A percentile compares a stretch with the other conserved stretches of the same genome.
Evolutionary conservation across 2,888 invertebrate species (phyloP).

Genomic region (Entomobrya multifasciata): DNA sequence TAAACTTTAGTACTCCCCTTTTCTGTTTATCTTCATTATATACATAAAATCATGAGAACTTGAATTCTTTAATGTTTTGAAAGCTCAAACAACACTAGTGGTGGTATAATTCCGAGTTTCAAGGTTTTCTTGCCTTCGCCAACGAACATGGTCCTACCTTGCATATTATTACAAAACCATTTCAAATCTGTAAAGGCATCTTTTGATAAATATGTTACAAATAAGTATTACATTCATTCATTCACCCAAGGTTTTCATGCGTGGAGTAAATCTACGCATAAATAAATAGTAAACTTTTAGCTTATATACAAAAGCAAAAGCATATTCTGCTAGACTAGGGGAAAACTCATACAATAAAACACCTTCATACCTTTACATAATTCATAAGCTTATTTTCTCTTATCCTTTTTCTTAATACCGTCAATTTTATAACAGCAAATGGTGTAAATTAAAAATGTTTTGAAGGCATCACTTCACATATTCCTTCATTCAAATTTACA

Average conservation of each 20-base stretch:
- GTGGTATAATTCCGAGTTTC: background rate
- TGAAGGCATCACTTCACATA: background rate
- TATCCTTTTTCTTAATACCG: conserved; percentile 11
- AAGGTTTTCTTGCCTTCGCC: conserved; percentile 14
- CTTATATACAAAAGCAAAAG: conserved; percentile 20
- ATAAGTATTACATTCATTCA: background rate
- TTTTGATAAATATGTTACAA: background rate
- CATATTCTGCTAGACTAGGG: background rate
- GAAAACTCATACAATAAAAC: conserved; percentile 6
- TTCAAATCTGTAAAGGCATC: background rate
- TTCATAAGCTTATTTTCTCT: conserved; percentile 7
- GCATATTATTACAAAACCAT: conserved; percentile 6
- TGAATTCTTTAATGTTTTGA: background rate
- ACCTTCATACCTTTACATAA: background rate
- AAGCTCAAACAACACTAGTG: background rate
- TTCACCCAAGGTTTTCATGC: conserved; percentile 38
- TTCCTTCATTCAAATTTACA: conserved; percentile 25
- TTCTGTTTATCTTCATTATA: background rate
- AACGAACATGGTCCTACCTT: background rate
- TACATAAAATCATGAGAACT: too few species aligned
- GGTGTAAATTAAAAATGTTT: background rate
- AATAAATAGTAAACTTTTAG: background rate
- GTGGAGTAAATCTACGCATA: background rate
- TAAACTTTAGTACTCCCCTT: too few species aligned
- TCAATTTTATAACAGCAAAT: background rate